Conservation (phyloP, 2,113 vertebrate genomes). For the Perca flavescens region DNA sequence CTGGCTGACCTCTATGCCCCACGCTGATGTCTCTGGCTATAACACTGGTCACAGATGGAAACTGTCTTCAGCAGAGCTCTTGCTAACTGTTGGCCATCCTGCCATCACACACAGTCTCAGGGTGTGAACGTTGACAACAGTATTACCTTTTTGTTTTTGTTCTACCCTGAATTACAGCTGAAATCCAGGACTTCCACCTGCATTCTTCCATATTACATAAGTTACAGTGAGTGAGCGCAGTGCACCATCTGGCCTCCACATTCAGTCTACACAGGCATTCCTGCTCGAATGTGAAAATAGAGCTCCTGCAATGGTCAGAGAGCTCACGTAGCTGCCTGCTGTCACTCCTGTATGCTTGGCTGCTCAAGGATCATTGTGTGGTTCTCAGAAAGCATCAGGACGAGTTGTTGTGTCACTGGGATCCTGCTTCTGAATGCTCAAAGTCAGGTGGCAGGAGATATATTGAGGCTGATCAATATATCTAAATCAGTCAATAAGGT, state of each 20-base stretch:
- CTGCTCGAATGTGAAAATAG: constrained; percentile 13
- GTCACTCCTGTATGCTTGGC: background rate
- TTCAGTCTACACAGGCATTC: constrained; percentile 13
- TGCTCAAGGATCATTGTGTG: constrained; percentile 2
- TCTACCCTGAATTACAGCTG: constrained; percentile 2
- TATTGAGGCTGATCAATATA: constrained; percentile 24
- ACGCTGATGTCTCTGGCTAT: constrained; percentile 17
- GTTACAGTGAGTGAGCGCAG: constrained; percentile 1
- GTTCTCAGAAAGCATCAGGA: background rate
- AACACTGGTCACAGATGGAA: constrained; percentile 38
- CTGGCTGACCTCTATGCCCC: constrained; percentile 54
- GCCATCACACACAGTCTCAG: background rate
- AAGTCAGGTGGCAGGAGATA: constrained; percentile 3
- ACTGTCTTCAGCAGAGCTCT: constrained; percentile 21
- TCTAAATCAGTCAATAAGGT: background rate
- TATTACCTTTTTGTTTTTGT: constrained; percentile 13
- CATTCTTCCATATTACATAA: constrained; percentile 29
- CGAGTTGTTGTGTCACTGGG: background rate
- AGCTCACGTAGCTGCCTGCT: constrained; percentile 12
- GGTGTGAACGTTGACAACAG: background rate
- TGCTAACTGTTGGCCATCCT: constrained; percentile 9
- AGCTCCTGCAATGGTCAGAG: constrained; percentile 1
- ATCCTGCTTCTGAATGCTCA: background rate
- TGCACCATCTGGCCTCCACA: constrained; percentile 11
- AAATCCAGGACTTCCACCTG: background rate